Conservation (phyloP, 2,113 vertebrate genomes). For the Ceyx melanurus region DNA sequence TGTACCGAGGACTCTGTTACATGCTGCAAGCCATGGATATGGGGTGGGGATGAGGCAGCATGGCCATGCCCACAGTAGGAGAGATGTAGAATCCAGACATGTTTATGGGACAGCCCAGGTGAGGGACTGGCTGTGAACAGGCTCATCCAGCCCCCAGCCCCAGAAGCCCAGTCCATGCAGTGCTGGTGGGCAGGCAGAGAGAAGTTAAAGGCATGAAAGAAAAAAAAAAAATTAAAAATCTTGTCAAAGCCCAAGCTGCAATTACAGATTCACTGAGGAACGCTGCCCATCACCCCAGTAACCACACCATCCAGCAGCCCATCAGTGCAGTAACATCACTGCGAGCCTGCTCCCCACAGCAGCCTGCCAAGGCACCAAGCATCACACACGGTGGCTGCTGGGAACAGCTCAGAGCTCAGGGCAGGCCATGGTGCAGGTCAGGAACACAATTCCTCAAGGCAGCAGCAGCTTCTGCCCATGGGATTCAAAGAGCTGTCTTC, state of each 20-base stretch:
- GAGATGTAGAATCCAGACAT: neutral
- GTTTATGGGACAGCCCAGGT: neutral
- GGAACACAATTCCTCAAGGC: neutral
- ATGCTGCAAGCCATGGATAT: accelerated
- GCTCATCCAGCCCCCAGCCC: neutral
- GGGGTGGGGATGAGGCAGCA: neutral
- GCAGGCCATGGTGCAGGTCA: accelerated
- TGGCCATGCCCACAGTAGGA: neutral
- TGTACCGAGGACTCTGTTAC: neutral
- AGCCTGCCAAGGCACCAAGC: neutral
- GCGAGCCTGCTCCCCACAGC: neutral
- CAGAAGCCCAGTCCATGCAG: neutral
- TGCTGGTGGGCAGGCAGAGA: neutral
- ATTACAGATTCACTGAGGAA: neutral
- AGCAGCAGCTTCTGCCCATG: neutral
- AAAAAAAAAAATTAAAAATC: neutral
- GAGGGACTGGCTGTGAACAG: neutral
- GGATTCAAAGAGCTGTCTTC: neutral
- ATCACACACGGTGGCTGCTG: accelerated
- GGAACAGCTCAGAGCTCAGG: neutral
- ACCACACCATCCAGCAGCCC: too few species aligned
- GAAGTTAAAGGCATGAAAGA: neutral
- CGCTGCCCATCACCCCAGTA: neutral
- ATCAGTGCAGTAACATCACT: neutral
- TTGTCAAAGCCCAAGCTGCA: neutral